Conservation (phyloP, 2,797 vertebrate genomes). For the Aselliscus stoliczkanus region DNA sequence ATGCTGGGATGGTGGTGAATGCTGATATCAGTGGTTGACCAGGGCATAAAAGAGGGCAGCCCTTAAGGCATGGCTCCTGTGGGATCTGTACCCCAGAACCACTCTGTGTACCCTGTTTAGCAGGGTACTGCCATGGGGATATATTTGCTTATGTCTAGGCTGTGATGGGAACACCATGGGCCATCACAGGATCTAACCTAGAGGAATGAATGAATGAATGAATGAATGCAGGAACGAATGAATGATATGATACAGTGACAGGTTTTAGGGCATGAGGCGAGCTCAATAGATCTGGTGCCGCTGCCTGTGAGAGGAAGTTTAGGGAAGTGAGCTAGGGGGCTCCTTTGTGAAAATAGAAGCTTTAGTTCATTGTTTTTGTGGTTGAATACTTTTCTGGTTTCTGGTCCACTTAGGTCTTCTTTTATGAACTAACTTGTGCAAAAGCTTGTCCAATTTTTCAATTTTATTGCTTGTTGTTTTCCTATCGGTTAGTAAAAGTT, state of each 20-base stretch:
- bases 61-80: not conserved
- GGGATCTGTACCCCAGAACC: not conserved
- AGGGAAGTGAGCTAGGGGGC: not conserved
- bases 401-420: not conserved
- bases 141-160: not conserved
- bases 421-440: constrained; percentile 6
- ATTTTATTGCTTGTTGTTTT: not conserved
- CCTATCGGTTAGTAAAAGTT: not conserved
- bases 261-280: not conserved
- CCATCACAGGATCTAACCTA: not conserved
- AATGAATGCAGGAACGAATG: not conserved
- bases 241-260: not conserved
- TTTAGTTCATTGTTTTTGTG: not conserved
- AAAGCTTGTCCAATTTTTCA: not conserved
- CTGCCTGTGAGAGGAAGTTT: not conserved
- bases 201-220: not conserved
- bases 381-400: not conserved
- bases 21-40: not conserved
- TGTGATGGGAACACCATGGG: not conserved
- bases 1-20: not conserved
- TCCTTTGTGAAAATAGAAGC: not conserved
- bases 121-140: accelerated
- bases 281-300: not conserved
- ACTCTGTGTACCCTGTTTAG: not conserved
- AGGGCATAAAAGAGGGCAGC: not conserved